Evolutionary conservation across 1,140 invertebrate species (phyloP), one percentile per base, ranked within the genome.

Genomic region (Drosophila azteca): DNA sequence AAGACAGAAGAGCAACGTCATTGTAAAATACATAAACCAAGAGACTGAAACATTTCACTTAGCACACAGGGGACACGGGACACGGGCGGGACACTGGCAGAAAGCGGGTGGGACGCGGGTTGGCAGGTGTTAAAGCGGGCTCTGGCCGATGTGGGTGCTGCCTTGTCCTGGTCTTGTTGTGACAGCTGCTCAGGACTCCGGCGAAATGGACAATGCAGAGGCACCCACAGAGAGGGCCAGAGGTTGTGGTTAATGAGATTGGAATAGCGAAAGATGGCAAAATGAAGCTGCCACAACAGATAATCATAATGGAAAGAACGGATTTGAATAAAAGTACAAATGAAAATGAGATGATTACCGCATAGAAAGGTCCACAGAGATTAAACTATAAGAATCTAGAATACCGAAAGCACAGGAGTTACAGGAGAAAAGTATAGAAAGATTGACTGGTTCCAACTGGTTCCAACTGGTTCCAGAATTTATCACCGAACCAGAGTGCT

Each of bases 21-120:
- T 81, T 85, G 81, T 75, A 87, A 85, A 85, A 87, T 87, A 87
- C 78, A 85, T 85, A 85, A 85, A 87, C 81, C 81, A 82, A 85
- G 81, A 71, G 78, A 85, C 77, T 78, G 81, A 70, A 87, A 88
- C 81, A 85, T 85, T 85, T 87, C 81, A 85, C 81, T 85, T 85
- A 85, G 78, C 83, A 51, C 68, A 49, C 20, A 20, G 17, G 1
- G 17, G 17, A 20, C 17, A 1, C 17, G 17, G 17, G 17, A n/a
- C n/a, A n/a, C 17, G 17, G 17, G 17, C 17, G 43, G 35, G 35
- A 39, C 35, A n/a, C n/a, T n/a, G n/a, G n/a, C n/a, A n/a, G n/a
- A n/a, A n/a, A n/a, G 13, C 35, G 35, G 35, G 35, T 11, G 35
- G 35, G 35, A 13, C 35, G 9, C 11, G 11, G 35, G 35, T 5